Evolutionary conservation across 2,888 invertebrate species (phyloP).

Genomic region (Petrolisthes cinctipes): DNA sequence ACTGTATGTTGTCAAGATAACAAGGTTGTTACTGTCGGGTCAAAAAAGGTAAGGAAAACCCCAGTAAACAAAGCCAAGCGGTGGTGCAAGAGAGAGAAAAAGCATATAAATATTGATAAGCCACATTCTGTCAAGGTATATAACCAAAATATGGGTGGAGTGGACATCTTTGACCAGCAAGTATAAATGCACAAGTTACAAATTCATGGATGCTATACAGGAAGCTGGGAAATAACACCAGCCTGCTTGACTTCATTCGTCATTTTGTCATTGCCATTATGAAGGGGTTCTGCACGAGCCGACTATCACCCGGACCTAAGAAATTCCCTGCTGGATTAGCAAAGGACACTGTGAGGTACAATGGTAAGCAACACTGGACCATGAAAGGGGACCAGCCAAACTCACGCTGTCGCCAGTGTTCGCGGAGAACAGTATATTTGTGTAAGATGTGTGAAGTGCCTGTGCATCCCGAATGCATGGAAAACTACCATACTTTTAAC

Average conservation of each 20-base stretch:
- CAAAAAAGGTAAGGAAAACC: constrained; percentile 26
- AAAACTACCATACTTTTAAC: constrained; percentile 15
- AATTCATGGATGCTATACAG: constrained; percentile 24
- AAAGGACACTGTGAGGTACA: constrained; percentile 28
- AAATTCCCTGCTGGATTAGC: too few species aligned
- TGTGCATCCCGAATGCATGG: constrained; percentile 37
- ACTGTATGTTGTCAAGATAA: too few species aligned
- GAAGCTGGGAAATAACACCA: constrained; percentile 28
- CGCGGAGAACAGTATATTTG: constrained; percentile 23
- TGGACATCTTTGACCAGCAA: constrained; percentile 23
- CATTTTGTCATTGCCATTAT: constrained; percentile 26
- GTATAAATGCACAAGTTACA: constrained; percentile 29
- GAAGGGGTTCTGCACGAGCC: constrained; percentile 13
- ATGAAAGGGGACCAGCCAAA: constrained; percentile 33
- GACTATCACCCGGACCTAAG: too few species aligned
- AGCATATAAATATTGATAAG: constrained; percentile 8
- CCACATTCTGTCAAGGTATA: constrained; percentile 15
- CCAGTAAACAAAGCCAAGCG: constrained; percentile 17
- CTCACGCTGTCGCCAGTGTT: constrained; percentile 28
- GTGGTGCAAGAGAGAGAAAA: constrained; percentile 26
- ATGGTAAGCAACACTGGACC: constrained; percentile 32
- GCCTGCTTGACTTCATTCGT: constrained; percentile 17
- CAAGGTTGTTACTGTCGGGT: constrained; percentile 33
- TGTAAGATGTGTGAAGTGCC: constrained; percentile 17
- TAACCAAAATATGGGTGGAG: too few species aligned